phyloP scores from a whole-genome alignment of 2,113 vertebrate species.

The Pristiophorus japonicus region DNA sequence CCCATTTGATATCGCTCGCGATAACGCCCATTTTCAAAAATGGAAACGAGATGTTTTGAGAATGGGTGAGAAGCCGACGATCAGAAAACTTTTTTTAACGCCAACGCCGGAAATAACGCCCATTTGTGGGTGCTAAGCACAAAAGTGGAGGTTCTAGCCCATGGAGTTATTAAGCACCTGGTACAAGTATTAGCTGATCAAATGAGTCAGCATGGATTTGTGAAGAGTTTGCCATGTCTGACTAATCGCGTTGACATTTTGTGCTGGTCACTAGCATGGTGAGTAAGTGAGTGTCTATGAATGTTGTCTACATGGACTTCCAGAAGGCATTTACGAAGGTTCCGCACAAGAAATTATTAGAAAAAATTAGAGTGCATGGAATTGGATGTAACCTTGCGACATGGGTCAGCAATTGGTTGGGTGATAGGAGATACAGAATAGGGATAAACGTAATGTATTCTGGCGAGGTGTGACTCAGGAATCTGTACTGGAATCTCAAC shows the following conservation, averaged over 20 bases:
- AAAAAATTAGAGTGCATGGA: background rate
- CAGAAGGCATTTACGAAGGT: background rate
- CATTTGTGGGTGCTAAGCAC: too few species aligned
- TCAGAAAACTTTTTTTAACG: too few species aligned
- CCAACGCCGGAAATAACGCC: too few species aligned
- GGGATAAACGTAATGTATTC: background rate
- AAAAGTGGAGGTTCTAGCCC: too few species aligned
- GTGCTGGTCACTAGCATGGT: background rate
- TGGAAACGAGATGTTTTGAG: too few species aligned
- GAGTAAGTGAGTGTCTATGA: background rate
- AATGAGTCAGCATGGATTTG: background rate
- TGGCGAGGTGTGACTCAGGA: background rate
- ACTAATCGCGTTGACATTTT: background rate
- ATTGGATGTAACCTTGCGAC: background rate
- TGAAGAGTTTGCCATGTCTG: background rate
- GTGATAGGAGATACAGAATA: background rate
- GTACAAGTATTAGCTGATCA: background rate
- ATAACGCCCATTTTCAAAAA: too few species aligned
- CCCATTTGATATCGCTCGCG: too few species aligned
- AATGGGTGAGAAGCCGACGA: too few species aligned
- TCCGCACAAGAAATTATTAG: background rate
- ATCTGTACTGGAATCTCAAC: background rate
- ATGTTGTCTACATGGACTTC: background rate
- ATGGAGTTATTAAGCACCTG: background rate
- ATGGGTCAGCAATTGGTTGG: background rate